phyloP scores from a whole-genome alignment of 2,797 vertebrate genomes.

The Lagothrix lagotricha region DNA sequence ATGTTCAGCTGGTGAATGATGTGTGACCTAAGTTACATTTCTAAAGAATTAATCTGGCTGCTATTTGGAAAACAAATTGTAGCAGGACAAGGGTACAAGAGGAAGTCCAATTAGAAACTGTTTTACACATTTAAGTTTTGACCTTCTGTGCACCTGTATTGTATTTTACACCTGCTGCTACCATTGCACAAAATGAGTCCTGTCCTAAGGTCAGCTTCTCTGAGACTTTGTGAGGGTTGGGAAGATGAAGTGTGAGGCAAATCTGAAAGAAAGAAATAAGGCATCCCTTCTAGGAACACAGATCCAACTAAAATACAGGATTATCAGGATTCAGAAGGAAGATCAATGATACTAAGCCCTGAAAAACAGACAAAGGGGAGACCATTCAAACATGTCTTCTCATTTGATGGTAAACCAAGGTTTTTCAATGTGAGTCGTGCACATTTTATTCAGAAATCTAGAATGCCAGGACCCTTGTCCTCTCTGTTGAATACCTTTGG shows the following conservation, averaged over 20 bases:
- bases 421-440: not conserved
- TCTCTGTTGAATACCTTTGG: not conserved
- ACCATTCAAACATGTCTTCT: not conserved
- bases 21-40: not conserved
- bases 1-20: not conserved
- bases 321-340: not conserved
- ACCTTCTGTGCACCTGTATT: not conserved
- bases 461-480: not conserved
- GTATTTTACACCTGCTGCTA: not conserved
- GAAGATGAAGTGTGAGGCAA: not conserved
- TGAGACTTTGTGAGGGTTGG: not conserved
- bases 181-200: not conserved
- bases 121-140: not conserved
- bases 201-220: not conserved
- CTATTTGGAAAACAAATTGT: conserved; percentile 6
- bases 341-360: not conserved
- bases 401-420: not conserved
- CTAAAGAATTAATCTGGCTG: not conserved
- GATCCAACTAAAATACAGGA: not conserved
- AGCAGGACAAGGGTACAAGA: not conserved
- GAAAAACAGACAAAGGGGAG: not conserved
- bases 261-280: conserved; percentile 2
- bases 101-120: not conserved
- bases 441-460: not conserved
- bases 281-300: not conserved